Evolutionary conservation across 1,140 invertebrate genomes (phyloP).

Genomic region (Eufriesea mexicana): DNA sequence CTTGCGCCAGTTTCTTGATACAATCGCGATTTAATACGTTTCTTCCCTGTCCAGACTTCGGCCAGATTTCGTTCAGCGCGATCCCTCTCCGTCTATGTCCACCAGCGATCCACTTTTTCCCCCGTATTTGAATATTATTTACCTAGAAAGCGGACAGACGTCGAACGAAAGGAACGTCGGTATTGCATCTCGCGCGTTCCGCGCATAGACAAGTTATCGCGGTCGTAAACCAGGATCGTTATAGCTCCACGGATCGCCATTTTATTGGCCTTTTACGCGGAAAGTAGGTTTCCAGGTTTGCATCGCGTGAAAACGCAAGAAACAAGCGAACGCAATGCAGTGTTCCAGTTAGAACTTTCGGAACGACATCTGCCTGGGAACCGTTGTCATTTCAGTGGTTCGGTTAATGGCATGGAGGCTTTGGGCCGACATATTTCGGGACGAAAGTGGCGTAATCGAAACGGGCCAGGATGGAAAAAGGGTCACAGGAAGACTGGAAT

Average conservation of each 20-base stretch:
- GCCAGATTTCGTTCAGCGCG: neutral
- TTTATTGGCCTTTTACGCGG: neutral
- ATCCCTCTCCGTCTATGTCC: too few relatives aligned
- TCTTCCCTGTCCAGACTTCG: neutral
- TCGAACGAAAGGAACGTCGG: too few relatives aligned
- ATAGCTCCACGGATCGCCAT: neutral
- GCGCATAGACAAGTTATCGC: neutral
- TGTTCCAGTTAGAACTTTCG: neutral
- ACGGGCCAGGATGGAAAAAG: neutral
- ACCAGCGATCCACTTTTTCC: neutral
- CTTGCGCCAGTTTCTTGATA: constrained; percentile 16
- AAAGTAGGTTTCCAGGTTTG: constrained; percentile 6
- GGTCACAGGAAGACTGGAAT: neutral
- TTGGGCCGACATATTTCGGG: neutral
- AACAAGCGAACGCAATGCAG: neutral
- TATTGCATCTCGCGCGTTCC: neutral
- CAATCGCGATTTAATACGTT: constrained; percentile 26
- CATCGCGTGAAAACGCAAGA: neutral
- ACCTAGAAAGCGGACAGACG: too few relatives aligned
- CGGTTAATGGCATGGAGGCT: neutral
- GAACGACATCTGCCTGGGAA: neutral
- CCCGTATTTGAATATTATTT: neutral
- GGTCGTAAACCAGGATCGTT: neutral
- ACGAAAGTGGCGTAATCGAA: neutral
- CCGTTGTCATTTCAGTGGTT: neutral